Percentiles rank a stretch among this genome's conserved stretches.
These are phyloP conservation scores for Varanus salvator DNA, from an alignment of 2,113 vertebrate species.

Conservation along the genomic window DNA sequence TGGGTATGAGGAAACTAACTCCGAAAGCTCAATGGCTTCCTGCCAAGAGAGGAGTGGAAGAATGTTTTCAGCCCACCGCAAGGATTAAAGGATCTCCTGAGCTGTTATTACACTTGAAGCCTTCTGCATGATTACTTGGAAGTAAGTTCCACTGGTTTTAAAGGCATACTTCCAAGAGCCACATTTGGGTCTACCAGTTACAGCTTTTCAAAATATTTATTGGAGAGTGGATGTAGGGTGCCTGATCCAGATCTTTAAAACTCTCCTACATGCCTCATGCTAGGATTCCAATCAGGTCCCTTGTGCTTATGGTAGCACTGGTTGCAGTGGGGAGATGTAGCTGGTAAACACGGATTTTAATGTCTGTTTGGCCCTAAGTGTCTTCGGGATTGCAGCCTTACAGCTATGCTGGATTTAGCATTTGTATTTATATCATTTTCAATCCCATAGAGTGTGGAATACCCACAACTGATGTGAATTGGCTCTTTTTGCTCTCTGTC, in stretches of 20 bases:
- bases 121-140: background rate
- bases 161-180: background rate
- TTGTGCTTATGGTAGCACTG: too few species aligned
- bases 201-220: too few species aligned
- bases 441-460: background rate
- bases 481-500: background rate
- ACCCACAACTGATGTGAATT: background rate
- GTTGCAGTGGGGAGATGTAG: too few species aligned
- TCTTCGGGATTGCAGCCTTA: background rate
- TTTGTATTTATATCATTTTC: background rate
- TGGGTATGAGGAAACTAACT: background rate
- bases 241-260: too few species aligned
- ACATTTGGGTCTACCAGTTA: too few species aligned
- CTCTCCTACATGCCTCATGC: too few species aligned
- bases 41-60: background rate
- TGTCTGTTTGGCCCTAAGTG: too few species aligned
- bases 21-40: too few species aligned
- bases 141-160: background rate
- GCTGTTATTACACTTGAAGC: background rate
- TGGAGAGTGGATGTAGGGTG: too few species aligned
- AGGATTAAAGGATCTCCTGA: too few species aligned
- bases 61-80: background rate
- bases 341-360: too few species aligned
- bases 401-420: background rate
- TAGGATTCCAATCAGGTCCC: too few species aligned